Base-by-base conservation (phyloP, 2,888 invertebrate species). In the Salticus scenicus region DNA sequence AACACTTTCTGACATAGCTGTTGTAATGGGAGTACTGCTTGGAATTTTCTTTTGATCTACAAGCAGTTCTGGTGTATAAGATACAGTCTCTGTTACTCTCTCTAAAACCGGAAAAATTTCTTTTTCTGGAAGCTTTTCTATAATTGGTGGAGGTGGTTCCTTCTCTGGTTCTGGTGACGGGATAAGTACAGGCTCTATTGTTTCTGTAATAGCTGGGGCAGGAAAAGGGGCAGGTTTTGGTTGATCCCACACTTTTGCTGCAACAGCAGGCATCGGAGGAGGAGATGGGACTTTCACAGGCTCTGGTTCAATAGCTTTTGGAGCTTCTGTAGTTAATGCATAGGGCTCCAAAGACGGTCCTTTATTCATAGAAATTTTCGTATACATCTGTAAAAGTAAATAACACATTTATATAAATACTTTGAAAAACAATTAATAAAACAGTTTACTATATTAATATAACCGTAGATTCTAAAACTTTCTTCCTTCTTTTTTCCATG, bases 171-270 rank as follows among this genome's bases (percentile, higher is more conserved):
- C 79, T 30, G 77, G 73, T 7, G 63, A 66, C 14, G 74, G 79
- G 10, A 85, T 57, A 30, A 64, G 70, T 24, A 74, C 31, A 24
- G 84, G 84, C 30, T 78, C 78, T 33, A 63, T 70, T 20, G 70
- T 47, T 64, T 85, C 84, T 20, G 74, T 71, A 20, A 85, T 42
- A 8, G 74, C 84, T 24, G 83, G 83, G 24, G 76, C 41, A 17
- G 84, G 74, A n/a, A 79, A 42, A 0, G 75, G 79, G 10, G 69
- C 64, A 14, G 84, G 84, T 70, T 85, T 85, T 0, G 69, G 47
- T 17, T 85, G 84, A 30, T 14, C 79, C 84, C 84, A 85, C 17
- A 85, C 79, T 74, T 85, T 85, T 14, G 79, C 69, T n/a, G 69
- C 69, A 28, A 70, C 84, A n/a, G 84, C 84, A 41, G 84, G 78